Conservation (phyloP, 2,797 vertebrate genomes). For the Knipowitschia caucasica region DNA sequence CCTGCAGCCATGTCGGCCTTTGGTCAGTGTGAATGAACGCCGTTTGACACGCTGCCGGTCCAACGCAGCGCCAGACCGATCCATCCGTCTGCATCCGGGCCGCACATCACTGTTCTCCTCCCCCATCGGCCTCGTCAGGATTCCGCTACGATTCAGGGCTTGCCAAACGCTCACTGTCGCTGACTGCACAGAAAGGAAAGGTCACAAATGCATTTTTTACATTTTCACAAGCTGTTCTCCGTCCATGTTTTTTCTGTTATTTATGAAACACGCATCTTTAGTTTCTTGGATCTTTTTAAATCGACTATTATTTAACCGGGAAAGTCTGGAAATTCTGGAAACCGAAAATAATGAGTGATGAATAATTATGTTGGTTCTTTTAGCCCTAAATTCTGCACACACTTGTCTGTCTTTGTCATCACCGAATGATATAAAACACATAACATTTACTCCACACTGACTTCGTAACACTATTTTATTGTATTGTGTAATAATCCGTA, state of each 20-base stretch:
- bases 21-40: conserved; percentile 7
- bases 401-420: not conserved
- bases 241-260: conserved; percentile 39
- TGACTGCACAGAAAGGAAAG: conserved; percentile 24
- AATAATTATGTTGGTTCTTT: too few species aligned
- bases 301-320: not conserved
- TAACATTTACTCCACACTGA: not conserved
- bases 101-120: not conserved
- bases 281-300: conserved; percentile 4
- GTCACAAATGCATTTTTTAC: conserved; percentile 26
- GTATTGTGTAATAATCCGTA: conserved; percentile 1
- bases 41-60: conserved; percentile 45
- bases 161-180: conserved; percentile 33
- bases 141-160: not conserved
- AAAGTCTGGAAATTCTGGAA: too few species aligned
- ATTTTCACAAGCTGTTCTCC: conserved; percentile 8
- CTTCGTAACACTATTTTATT: not conserved
- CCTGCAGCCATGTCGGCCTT: conserved; percentile 25
- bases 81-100: conserved; percentile 24
- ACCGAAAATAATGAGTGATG: too few species aligned
- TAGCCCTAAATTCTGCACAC: not conserved
- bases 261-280: conserved; percentile 37
- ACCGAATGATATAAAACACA: not conserved
- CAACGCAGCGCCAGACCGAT: conserved; percentile 1
- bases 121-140: not conserved